phyloP scores from a whole-genome alignment of 2,113 vertebrate genomes.

The Ibidorhyncha struthersii region DNA sequence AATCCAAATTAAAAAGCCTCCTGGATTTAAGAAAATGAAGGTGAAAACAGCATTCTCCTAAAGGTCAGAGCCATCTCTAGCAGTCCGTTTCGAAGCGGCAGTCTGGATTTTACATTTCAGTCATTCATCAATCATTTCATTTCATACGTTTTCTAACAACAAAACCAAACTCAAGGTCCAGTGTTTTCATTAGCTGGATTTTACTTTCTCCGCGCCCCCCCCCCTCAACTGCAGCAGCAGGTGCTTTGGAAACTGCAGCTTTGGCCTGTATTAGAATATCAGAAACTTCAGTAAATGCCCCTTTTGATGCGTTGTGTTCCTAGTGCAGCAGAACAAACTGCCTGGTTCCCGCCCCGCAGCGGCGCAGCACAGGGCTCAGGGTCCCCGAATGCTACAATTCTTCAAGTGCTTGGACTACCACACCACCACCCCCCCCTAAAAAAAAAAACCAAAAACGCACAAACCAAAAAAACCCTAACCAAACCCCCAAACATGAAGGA shows the following conservation, averaged over 20 bases:
- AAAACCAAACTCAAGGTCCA: neutral
- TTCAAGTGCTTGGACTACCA: too few relatives aligned
- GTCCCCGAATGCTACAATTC: rapidly evolving
- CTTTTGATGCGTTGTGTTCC: rapidly evolving
- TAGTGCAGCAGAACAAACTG: neutral
- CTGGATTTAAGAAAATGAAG: neutral
- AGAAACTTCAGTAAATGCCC: neutral
- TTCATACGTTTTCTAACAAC: neutral
- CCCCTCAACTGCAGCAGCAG: neutral
- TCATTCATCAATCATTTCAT: too few relatives aligned
- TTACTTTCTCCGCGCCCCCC: too few relatives aligned
- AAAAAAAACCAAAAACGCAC: neutral
- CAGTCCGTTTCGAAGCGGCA: neutral
- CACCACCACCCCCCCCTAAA: too few relatives aligned
- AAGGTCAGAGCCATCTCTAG: neutral
- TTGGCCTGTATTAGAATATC: neutral
- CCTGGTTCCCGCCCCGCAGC: neutral
- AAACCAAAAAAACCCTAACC: neutral
- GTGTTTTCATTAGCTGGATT: neutral
- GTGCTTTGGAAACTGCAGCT: neutral
- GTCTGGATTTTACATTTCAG: neutral
- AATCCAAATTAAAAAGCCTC: neutral
- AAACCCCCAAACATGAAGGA: neutral
- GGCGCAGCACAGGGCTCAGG: rapidly evolving
- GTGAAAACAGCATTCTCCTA: neutral